Evolutionary conservation across 2,888 invertebrate species (phyloP).

Genomic region (Drosophila antonietae): DNA sequence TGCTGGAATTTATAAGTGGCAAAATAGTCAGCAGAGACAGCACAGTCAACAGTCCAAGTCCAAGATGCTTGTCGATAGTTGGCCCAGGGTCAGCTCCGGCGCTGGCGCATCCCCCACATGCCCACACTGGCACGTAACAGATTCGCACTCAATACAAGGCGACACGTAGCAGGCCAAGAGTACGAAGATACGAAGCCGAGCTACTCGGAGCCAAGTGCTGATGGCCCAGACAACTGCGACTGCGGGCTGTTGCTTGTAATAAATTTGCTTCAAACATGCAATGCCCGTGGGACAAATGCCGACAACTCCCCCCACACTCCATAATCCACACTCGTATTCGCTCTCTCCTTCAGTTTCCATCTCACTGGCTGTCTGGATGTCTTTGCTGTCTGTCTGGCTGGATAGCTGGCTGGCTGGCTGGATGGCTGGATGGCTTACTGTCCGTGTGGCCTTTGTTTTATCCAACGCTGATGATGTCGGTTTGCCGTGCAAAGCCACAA

Average conservation of each 20-base stretch:
- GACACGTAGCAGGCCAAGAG: constrained; percentile 60
- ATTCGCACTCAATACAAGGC: constrained; percentile 73
- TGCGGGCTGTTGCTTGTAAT: constrained; percentile 77
- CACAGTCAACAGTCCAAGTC: constrained; percentile 64
- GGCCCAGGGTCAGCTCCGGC: constrained; percentile 55
- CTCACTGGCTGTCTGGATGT: constrained; percentile 29
- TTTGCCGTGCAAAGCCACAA: constrained; percentile 79
- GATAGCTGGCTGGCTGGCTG: constrained; percentile 6
- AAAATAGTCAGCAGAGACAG: constrained; percentile 71
- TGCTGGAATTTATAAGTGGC: constrained; percentile 79
- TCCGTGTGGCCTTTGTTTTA: constrained; percentile 73
- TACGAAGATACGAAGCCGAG: constrained; percentile 18
- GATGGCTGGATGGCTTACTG: constrained; percentile 32
- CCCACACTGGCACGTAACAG: constrained; percentile 31
- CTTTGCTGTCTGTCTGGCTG: constrained; percentile 18
- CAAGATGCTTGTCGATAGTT: constrained; percentile 76
- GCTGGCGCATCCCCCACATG: constrained; percentile 23
- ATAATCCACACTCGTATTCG: constrained; percentile 1
- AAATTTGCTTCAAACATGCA: constrained; percentile 79
- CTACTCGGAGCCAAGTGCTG: constrained; percentile 65
- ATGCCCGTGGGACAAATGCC: constrained; percentile 76
- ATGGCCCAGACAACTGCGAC: constrained; percentile 75
- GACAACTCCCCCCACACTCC: constrained; percentile 48
- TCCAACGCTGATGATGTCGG: constrained; percentile 75
- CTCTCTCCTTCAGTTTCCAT: constrained; percentile 10